These are phyloP conservation scores for Drosophila melanica DNA, from an alignment of 1,140 invertebrate genomes.

Conservation along the genomic window DNA sequence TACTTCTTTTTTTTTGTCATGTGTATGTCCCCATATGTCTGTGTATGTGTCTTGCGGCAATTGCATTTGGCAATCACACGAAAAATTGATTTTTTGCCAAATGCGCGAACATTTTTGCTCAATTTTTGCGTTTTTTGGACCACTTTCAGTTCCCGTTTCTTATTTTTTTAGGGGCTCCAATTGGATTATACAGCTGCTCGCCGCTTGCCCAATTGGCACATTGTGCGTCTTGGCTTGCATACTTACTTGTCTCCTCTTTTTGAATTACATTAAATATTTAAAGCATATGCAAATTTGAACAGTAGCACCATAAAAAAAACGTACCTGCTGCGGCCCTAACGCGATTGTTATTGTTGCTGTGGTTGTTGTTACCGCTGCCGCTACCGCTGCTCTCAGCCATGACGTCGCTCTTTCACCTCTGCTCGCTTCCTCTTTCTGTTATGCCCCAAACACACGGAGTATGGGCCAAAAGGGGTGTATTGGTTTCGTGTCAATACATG, in stretches of 20 bases:
- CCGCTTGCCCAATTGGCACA: constrained; percentile 65
- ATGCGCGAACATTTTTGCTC: constrained; percentile 55
- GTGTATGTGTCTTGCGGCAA: constrained; percentile 43
- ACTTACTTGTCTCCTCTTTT: constrained; percentile 65
- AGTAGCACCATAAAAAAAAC: constrained; percentile 72
- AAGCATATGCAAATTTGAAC: constrained; percentile 82
- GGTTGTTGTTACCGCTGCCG: constrained; percentile 7
- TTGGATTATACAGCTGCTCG: constrained; percentile 49
- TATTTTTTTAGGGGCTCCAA: constrained; percentile 31
- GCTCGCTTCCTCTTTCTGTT: constrained; percentile 11
- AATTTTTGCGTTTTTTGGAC: constrained; percentile 36
- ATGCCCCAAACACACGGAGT: no score
- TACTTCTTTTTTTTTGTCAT: constrained; percentile 31
- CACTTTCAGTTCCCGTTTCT: constrained; percentile 23
- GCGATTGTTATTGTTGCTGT: constrained; percentile 23
- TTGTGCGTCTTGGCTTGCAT: constrained; percentile 42
- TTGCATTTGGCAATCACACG: constrained; percentile 73
- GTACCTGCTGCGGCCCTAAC: constrained; percentile 62
- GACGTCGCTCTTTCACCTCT: constrained; percentile 40
- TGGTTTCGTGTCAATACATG: no score
- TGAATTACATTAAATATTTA: constrained; percentile 83
- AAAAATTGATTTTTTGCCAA: constrained; percentile 81
- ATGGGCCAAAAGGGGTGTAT: no score
- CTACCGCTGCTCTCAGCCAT: constrained; percentile 34
- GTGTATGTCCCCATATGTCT: constrained; percentile 13